Conservation (phyloP, 1,140 invertebrate genomes). For the Drosophila melanica region DNA sequence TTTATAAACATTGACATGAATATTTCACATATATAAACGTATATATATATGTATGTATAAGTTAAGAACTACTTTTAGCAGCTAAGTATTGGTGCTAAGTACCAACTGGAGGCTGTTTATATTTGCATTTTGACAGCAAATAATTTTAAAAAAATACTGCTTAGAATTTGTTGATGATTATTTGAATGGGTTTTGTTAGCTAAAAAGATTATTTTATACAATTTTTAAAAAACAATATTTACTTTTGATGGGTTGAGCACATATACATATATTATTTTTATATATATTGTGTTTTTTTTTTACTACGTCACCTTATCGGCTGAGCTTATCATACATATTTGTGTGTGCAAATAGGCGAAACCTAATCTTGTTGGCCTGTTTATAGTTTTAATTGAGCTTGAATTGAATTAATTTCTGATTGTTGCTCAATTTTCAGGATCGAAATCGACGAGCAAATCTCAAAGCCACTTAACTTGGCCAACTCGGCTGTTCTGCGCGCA, state of each 20-base stretch:
- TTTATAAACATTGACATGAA: constrained; percentile 36
- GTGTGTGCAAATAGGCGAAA: background rate
- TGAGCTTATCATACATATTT: background rate
- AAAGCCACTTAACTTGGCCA: constrained; percentile 91
- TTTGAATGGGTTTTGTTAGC: background rate
- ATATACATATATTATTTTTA: background rate
- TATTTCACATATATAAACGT: constrained; percentile 9
- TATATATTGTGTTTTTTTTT: background rate
- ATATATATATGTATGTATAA: background rate
- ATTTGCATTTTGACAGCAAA: background rate
- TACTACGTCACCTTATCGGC: background rate
- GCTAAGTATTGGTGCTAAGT: constrained; percentile 11
- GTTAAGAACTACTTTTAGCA: constrained; percentile 18
- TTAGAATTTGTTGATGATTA: background rate
- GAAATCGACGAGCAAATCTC: constrained; percentile 83
- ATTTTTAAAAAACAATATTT: background rate
- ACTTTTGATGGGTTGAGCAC: background rate
- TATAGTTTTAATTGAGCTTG: background rate
- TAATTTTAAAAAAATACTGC: background rate
- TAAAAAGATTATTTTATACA: no score
- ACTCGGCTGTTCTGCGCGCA: constrained; percentile 91
- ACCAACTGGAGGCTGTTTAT: constrained; percentile 34
- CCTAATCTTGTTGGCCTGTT: background rate
- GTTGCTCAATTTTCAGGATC: constrained; percentile 51
- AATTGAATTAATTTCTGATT: constrained; percentile 3